phyloP scores from a whole-genome alignment of 2,888 invertebrate genomes.

The Chirona hameri region DNA sequence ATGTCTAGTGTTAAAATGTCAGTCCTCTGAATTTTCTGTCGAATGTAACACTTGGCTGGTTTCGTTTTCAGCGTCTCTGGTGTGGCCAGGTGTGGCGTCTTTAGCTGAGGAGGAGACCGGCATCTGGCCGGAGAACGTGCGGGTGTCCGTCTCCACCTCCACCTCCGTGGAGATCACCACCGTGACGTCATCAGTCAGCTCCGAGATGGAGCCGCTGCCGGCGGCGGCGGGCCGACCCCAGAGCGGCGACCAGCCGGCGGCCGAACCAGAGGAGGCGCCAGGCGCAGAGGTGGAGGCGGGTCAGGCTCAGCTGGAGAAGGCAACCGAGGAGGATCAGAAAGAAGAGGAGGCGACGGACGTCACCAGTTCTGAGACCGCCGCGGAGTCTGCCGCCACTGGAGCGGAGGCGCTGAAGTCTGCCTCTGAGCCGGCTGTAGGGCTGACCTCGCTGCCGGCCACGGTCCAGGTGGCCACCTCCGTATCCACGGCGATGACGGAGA shows the following conservation, averaged over 20 bases:
- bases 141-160: not conserved
- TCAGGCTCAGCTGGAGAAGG: not conserved
- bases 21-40: not conserved
- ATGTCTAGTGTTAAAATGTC: not conserved
- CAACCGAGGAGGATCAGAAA: not conserved
- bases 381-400: not conserved
- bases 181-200: constrained; percentile 5
- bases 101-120: not conserved
- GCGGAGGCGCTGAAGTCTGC: not conserved
- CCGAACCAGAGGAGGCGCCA: not conserved
- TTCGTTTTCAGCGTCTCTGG: not conserved
- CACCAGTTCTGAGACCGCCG: not conserved
- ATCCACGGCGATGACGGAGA: not conserved
- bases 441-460: not conserved
- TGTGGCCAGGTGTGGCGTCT: not conserved
- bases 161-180: constrained; percentile 3
- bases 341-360: not conserved
- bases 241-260: not conserved
- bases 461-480: not conserved
- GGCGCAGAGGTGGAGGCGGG: not conserved
- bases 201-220: not conserved
- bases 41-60: not conserved
- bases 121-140: not conserved
- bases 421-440: not conserved
- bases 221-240: not conserved